Conservation (phyloP, 2,797 vertebrate species). For the Pelochelys cantorii region DNA sequence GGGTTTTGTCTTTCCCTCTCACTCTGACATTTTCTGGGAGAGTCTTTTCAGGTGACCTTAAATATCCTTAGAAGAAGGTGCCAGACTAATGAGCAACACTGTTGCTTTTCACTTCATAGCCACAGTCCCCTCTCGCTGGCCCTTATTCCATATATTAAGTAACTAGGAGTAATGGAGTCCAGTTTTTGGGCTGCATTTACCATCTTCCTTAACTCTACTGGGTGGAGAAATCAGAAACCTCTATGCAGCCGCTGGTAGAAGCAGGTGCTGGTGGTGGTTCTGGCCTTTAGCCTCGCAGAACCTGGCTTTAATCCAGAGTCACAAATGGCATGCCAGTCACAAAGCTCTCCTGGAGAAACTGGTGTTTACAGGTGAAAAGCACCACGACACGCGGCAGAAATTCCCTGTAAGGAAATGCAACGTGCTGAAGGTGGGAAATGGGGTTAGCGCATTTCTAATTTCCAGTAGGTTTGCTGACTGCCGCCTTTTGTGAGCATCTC, state of each 20-base stretch:
- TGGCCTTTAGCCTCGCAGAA: neutral
- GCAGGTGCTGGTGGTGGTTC: conserved; percentile 39
- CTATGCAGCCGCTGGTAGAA: conserved; percentile 57
- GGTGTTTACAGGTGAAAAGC: neutral
- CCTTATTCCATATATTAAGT: neutral
- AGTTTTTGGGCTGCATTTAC: conserved; percentile 11
- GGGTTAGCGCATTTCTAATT: neutral
- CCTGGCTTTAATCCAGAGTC: neutral
- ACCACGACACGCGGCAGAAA: neutral
- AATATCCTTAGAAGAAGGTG: neutral
- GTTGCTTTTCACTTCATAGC: fast-evolving
- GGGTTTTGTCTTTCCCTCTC: neutral
- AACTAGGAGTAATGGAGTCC: neutral
- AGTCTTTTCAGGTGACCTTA: neutral
- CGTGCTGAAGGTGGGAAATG: neutral
- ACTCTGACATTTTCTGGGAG: neutral
- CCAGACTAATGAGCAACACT: fast-evolving
- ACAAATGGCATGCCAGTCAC: neutral
- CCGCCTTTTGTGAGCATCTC: fast-evolving
- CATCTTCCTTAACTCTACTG: neutral
- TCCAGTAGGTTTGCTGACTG: fast-evolving
- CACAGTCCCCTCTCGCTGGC: fast-evolving
- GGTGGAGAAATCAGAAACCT: conserved; percentile 57
- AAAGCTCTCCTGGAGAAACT: neutral
- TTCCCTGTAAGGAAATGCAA: fast-evolving